phyloP scores from a whole-genome alignment of 2,888 invertebrate species.

The Pterobdella sp. region DNA sequence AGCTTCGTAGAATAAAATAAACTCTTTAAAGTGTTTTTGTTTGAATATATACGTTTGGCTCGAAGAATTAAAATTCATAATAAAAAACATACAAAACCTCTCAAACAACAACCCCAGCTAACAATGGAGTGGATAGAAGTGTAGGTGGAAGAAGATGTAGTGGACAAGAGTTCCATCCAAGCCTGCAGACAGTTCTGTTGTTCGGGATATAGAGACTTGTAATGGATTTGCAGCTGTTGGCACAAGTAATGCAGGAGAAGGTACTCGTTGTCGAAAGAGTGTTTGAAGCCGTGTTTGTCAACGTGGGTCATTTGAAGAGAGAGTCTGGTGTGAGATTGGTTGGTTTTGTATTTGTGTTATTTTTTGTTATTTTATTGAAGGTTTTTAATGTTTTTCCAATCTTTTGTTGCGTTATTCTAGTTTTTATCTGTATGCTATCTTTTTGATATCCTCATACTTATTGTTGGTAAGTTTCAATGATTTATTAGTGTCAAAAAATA shows the following conservation, averaged over 20 bases:
- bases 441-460: too few species aligned
- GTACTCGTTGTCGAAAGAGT: constrained; percentile 50
- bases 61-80: too few species aligned
- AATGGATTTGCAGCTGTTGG: constrained; percentile 53
- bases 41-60: too few species aligned
- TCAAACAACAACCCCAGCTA: too few species aligned
- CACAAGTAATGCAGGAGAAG: constrained; percentile 55
- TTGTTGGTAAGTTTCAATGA: not conserved
- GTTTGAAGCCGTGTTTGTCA: constrained; percentile 55
- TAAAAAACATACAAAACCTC: too few species aligned
- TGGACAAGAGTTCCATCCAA: constrained; percentile 24
- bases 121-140: not conserved
- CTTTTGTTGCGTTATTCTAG: too few species aligned
- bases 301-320: constrained; percentile 47
- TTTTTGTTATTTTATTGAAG: not conserved
- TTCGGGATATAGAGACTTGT: constrained; percentile 38
- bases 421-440: too few species aligned
- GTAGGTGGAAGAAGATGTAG: not conserved
- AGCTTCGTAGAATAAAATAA: too few species aligned
- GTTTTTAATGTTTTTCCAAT: too few species aligned
- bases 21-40: too few species aligned
- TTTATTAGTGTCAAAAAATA: not conserved
- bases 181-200: constrained; percentile 19
- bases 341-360: not conserved
- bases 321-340: constrained; percentile 31